These are phyloP conservation scores for Corythoichthys haematopterus DNA, from an alignment of 2,113 vertebrate genomes.

Conservation along the genomic window DNA sequence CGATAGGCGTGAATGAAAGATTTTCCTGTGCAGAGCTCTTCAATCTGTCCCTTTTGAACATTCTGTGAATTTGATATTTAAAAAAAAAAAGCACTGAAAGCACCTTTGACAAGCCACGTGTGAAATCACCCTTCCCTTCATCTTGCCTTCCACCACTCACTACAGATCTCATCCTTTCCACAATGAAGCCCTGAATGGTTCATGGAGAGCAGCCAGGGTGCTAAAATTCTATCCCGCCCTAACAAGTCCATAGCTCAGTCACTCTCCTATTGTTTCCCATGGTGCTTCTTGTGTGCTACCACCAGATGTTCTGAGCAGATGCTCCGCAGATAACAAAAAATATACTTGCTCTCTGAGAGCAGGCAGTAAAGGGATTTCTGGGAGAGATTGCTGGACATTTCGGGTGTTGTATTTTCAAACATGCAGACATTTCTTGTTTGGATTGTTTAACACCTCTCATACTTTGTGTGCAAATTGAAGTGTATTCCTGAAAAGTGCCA, in stretches of 20 bases:
- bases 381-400: neutral
- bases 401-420: no score
- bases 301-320: slow-evolving; percentile 66
- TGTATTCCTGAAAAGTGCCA: no score
- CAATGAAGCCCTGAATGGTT: slow-evolving; percentile 38
- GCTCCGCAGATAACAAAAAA: slow-evolving; percentile 41
- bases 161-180: slow-evolving; percentile 32
- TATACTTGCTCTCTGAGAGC: slow-evolving; percentile 26
- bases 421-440: slow-evolving; percentile 12
- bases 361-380: neutral
- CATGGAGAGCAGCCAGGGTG: slow-evolving; percentile 21
- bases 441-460: slow-evolving; percentile 24
- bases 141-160: neutral
- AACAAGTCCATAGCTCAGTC: slow-evolving; percentile 40
- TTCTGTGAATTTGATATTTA: slow-evolving; percentile 4
- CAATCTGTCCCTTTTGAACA: neutral
- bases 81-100: slow-evolving; percentile 7
- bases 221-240: slow-evolving; percentile 36
- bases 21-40: slow-evolving; percentile 5
- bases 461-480: slow-evolving; percentile 8
- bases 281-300: slow-evolving; percentile 33
- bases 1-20: slow-evolving; percentile 17
- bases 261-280: slow-evolving; percentile 38
- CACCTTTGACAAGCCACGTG: slow-evolving; percentile 29
- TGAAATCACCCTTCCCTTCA: slow-evolving; percentile 23